A percentile compares a stretch with the other conserved stretches of the same genome.
Conservation (phyloP, 2,888 invertebrate species). For the Orgyia antiqua region DNA sequence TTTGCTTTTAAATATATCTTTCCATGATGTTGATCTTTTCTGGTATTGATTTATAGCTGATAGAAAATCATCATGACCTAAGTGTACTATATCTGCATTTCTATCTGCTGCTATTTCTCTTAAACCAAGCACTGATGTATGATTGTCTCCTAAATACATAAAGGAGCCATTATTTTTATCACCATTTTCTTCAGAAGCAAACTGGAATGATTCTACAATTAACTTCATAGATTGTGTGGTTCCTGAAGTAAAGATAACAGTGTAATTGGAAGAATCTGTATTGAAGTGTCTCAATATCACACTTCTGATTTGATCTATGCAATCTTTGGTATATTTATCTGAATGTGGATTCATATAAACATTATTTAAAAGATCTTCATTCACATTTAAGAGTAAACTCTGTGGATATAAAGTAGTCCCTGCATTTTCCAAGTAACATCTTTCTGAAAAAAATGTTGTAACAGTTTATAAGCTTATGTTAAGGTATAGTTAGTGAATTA, state of each 20-base stretch:
- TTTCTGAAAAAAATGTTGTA: slow-evolving; percentile 74
- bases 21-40: slow-evolving; percentile 15
- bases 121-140: slow-evolving; percentile 97
- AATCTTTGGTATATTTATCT: slow-evolving; percentile 88
- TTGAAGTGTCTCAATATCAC: slow-evolving; percentile 92
- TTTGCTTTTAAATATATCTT: slow-evolving; percentile 27
- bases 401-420: slow-evolving; percentile 91
- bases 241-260: slow-evolving; percentile 95
- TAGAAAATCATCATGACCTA: slow-evolving; percentile 79
- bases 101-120: slow-evolving; percentile 83
- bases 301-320: slow-evolving; percentile 89
- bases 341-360: slow-evolving; percentile 95
- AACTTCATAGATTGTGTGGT: slow-evolving; percentile 92
- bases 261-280: slow-evolving; percentile 87
- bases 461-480: too few species aligned
- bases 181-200: slow-evolving; percentile 46
- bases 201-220: slow-evolving; percentile 89
- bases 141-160: slow-evolving; percentile 92
- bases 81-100: slow-evolving; percentile 73
- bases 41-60: slow-evolving; percentile 33
- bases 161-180: slow-evolving; percentile 78
- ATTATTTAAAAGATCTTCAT: slow-evolving; percentile 82
- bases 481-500: too few species aligned
- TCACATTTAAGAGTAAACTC: slow-evolving; percentile 82
- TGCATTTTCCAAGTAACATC: slow-evolving; percentile 92